Base-by-base conservation (phyloP, 2,113 vertebrate genomes). In the Tinamus guttatus region DNA sequence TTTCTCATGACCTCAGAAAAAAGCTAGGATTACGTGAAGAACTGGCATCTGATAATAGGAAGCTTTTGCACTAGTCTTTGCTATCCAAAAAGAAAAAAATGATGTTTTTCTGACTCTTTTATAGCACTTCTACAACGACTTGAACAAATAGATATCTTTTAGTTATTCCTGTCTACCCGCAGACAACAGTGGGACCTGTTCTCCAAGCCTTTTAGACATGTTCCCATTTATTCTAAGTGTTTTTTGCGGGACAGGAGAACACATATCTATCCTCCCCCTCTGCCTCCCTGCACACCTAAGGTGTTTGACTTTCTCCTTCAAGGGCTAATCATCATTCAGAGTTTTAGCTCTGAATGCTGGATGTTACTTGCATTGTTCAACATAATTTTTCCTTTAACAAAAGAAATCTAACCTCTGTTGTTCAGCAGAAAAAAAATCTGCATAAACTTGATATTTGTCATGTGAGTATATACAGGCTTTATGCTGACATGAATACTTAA, bases 381-480 rank as follows among this genome's bases (percentile, higher is more conserved):
- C 17, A 21, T 45, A 38, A 7, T 76, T 87, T 81, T 81, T 34
- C 70, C 47, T 34, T 89, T 28, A 79, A 41, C 3, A 5, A 73
- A 56, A 81, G 7, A 76, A 71, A 92, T 43, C 71, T 87, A 87
- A 91, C 27, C 30, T 45, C 63, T 34, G 19, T 18, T 41, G 1
- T 74, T 85, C 6, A 87, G 30, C 36, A 87, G 81, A 73, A 93
- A 89, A 69, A 89, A 85, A 59, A 45, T 28, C 40, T 73, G 27
- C 32, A 27, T 34, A 20, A 0, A 2, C 10, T 73, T 84, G 41
- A 59, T 20, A 54, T 30, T 68, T 63, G 30, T 40, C 30, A 32
- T 18, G 7, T 30, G 36, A 70, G 24, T 17, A 11, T 28, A 47
- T 19, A 8, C 5, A 19, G 0, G 0, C 12, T 18, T 34, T 81